phyloP scores from a whole-genome alignment of 2,113 vertebrate genomes.

The Nansenia antarctica region DNA sequence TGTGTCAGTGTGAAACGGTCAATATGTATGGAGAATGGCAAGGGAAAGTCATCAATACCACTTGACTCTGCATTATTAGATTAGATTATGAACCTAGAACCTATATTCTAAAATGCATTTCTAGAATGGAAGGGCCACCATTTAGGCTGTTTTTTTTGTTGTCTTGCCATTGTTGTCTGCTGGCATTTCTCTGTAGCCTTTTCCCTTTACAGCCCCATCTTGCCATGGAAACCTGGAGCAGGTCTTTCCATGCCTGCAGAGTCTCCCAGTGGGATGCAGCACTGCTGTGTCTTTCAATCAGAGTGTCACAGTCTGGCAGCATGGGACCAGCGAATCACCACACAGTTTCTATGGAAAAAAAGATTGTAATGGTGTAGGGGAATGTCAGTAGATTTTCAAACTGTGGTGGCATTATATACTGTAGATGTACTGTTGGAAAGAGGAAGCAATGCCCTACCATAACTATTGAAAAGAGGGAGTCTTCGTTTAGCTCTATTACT shows the following conservation, averaged over 20 bases:
- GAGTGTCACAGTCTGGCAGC: conserved; percentile 39
- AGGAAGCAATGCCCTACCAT: no score
- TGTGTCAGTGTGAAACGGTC: not conserved
- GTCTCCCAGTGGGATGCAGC: conserved; percentile 49
- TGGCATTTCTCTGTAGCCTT: conserved; percentile 48
- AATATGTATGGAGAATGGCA: not conserved
- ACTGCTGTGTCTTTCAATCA: conserved; percentile 46
- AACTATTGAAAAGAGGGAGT: no score
- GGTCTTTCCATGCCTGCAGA: conserved; percentile 8
- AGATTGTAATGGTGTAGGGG: not conserved
- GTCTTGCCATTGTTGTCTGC: conserved; percentile 36
- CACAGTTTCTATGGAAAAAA: conserved; percentile 14
- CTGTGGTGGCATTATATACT: not conserved
- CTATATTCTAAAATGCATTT: no score
- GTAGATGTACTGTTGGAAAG: no score
- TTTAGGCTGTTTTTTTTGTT: no score
- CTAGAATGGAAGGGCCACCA: no score
- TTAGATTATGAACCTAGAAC: no score
- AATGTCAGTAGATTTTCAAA: not conserved
- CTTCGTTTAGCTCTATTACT: no score
- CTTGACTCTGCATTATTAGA: not conserved
- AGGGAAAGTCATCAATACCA: not conserved
- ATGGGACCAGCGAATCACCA: conserved; percentile 42
- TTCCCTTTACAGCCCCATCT: conserved; percentile 55
- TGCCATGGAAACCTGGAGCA: conserved; percentile 42